Conservation (phyloP, 1,140 invertebrate genomes). For the Listronotus oregonensis region DNA sequence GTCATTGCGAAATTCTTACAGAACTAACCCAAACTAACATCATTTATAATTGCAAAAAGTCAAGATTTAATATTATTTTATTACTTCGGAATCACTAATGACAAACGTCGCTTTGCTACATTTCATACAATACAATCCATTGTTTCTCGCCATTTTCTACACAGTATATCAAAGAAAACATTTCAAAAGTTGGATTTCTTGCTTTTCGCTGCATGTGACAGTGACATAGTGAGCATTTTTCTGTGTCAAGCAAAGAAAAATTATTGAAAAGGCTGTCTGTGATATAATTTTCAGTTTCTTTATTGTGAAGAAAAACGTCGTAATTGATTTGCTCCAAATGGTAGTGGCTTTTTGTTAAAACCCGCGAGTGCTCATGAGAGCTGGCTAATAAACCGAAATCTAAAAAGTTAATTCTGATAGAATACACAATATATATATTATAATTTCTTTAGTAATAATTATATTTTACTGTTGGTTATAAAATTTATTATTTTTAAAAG, state of each 20-base stretch:
- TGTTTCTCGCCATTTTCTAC: slow-evolving; percentile 10
- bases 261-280: slow-evolving; percentile 33
- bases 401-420: too few species aligned
- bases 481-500: too few species aligned
- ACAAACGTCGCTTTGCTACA: neutral
- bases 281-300: slow-evolving; percentile 37
- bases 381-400: slow-evolving; percentile 9
- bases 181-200: slow-evolving; percentile 23
- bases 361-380: neutral
- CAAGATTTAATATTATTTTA: too few species aligned
- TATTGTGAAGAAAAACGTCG: slow-evolving; percentile 25
- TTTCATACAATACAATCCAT: slow-evolving; percentile 10
- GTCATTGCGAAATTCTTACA: too few species aligned
- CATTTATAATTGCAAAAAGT: too few species aligned
- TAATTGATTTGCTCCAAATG: slow-evolving; percentile 29
- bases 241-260: slow-evolving; percentile 33
- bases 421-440: too few species aligned
- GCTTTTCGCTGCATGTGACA: slow-evolving; percentile 30
- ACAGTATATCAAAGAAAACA: slow-evolving; percentile 30
- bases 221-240: slow-evolving; percentile 35
- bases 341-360: slow-evolving; percentile 16
- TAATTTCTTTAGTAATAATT: too few species aligned
- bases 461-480: too few species aligned
- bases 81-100: too few species aligned
- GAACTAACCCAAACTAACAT: too few species aligned